Evolutionary conservation across 1,140 invertebrate species (phyloP), one percentile per base, ranked within the genome.

Genomic region (Scaptomyza pallida): DNA sequence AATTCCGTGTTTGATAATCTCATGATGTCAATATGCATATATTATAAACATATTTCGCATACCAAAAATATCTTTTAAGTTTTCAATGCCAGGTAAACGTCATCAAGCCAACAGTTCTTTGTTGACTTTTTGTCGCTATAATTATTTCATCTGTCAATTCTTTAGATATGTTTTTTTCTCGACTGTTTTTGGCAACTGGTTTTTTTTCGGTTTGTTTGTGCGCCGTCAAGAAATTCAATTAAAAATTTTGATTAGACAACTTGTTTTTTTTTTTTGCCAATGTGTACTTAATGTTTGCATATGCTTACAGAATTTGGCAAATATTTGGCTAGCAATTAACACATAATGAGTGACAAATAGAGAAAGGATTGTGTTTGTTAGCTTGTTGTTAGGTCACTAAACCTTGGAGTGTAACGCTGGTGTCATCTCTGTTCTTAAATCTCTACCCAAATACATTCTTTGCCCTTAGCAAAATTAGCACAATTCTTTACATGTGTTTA

Each of bases 81-180:
- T 68, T 72, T 78, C 60, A 67, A 67, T 75, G 67, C 51, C 74
- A 55, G 16, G 26, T 54, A 61, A 43, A 88, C 82, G 82, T 88
- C 83, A 88, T 86, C 75, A 69, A 79, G n/a, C 72, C 78, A 64
- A 79, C 62, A 44, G 82, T 51, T 55, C 56, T 48, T 73, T 60
- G 70, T 68, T 51, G 51, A 48, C 41, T 33, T 35, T 78, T 80
- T 80, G 65, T 75, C 47, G 78, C 74, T 72, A 78, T 78, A 71
- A 64, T 65, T 72, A 73, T 76, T 57, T 79, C 55, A 88, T 81
- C 72, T 82, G 82, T 89, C 82, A 88, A 75, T 67, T 77, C 68
- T 59, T 52, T 41, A 9, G 13, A 26, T 57, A 21, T 54, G 67
- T 21, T 30, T 67, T 57, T 48, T n/a, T 43, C 35, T 41, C 26